phyloP scores from a whole-genome alignment of 2,888 invertebrate species.

The Caenorhabditis becei region DNA sequence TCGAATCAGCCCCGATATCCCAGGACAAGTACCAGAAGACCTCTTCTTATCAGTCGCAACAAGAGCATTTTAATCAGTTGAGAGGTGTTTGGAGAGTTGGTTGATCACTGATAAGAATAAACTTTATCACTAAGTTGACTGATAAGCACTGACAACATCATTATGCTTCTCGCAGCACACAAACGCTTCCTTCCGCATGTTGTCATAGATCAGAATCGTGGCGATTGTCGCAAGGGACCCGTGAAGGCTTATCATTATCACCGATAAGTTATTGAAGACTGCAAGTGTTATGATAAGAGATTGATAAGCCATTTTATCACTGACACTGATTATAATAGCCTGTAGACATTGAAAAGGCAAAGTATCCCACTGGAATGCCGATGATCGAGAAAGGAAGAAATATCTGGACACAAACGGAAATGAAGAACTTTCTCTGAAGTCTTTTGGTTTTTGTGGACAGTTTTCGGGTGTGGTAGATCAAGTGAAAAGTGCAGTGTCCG shows the following conservation, averaged over 20 bases:
- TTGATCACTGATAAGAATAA: neutral
- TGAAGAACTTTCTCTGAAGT: constrained; percentile 34
- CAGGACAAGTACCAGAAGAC: neutral
- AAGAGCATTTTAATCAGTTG: constrained; percentile 43
- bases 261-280: constrained; percentile 34
- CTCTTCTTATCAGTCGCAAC: neutral
- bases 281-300: neutral
- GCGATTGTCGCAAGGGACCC: constrained; percentile 29
- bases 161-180: constrained; percentile 12
- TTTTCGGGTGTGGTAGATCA: constrained; percentile 5
- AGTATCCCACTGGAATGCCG: constrained; percentile 21
- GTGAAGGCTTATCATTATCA: constrained; percentile 24
- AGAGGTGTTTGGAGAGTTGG: constrained; percentile 24
- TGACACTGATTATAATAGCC: constrained; percentile 44
- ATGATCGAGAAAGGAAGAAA: constrained; percentile 24
- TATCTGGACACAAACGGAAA: constrained; percentile 33
- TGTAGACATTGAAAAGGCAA: constrained; percentile 33
- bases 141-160: constrained; percentile 7
- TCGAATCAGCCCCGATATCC: constrained; percentile 2
- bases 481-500: constrained; percentile 5
- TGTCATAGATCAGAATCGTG: constrained; percentile 24
- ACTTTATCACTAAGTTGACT: constrained; percentile 4
- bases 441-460: constrained; percentile 16
- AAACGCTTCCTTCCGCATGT: constrained; percentile 28
- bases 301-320: neutral